These are phyloP conservation scores for Phalera bucephala DNA, from an alignment of 2,888 invertebrate species.

Conservation along the genomic window DNA sequence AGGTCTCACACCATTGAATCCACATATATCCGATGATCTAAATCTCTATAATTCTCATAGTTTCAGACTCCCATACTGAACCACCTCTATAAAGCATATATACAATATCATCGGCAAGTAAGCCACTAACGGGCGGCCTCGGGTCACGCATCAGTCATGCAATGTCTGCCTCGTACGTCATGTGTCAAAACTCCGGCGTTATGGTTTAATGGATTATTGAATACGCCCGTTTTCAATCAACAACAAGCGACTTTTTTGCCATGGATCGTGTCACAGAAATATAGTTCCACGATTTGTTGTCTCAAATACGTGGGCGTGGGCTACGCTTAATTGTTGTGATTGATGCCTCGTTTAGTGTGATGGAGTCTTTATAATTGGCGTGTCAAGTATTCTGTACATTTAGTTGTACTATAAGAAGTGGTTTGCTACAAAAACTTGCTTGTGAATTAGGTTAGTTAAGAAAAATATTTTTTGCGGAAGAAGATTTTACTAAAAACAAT, in stretches of 20 bases:
- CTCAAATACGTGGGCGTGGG: conserved; percentile 32
- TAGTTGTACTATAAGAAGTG: too few species aligned
- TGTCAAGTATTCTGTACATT: neutral
- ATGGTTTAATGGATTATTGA: conserved; percentile 67
- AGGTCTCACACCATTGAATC: too few species aligned
- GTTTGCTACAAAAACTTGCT: too few species aligned
- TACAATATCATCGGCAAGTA: conserved; percentile 23
- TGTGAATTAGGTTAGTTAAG: too few species aligned
- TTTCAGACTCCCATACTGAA: too few species aligned
- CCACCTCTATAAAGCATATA: too few species aligned
- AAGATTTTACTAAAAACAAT: too few species aligned
- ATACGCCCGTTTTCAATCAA: conserved; percentile 62
- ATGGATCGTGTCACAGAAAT: conserved; percentile 40
- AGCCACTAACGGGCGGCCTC: conserved; percentile 10
- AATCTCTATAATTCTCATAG: too few species aligned
- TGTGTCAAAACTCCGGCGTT: conserved; percentile 62
- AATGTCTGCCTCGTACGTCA: conserved; percentile 47
- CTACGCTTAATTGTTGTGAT: conserved; percentile 43
- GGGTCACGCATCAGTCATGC: conserved; percentile 52
- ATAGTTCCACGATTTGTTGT: conserved; percentile 39
- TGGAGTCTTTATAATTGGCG: neutral
- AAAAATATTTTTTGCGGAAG: too few species aligned
- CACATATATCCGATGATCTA: too few species aligned
- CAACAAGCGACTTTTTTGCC: conserved; percentile 50
- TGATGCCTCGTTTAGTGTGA: conserved; percentile 28